Evolutionary conservation across 2,888 invertebrate genomes (phyloP).

Genomic region (Odontothrips loti): DNA sequence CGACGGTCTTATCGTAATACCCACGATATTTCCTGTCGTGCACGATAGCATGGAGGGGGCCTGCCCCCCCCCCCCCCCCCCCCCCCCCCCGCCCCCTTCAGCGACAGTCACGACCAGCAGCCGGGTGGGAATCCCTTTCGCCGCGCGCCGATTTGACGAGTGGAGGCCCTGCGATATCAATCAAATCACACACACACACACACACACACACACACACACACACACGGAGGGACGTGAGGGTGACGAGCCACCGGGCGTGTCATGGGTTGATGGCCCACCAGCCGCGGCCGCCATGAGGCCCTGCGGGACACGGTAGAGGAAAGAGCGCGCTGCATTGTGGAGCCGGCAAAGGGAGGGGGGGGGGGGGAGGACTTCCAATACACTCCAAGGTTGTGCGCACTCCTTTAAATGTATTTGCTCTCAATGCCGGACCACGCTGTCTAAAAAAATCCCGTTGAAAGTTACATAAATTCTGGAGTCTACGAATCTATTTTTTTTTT

Average conservation of each 20-base stretch:
- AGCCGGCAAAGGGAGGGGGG: no score
- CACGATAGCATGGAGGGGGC: neutral
- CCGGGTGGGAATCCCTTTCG: neutral
- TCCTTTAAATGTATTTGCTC: no score
- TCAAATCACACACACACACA: neutral
- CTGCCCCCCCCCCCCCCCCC: neutral
- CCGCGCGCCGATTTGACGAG: neutral
- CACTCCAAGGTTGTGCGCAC: no score
- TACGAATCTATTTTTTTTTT: no score
- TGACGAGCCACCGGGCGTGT: neutral
- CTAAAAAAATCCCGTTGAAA: no score
- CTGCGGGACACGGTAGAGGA: neutral
- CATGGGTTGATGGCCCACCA: neutral
- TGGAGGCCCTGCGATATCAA: no score
- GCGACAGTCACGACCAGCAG: neutral
- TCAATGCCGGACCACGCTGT: no score
- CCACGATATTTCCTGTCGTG: neutral
- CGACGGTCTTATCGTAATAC: no score
- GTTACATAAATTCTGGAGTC: no score
- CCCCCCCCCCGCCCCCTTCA: neutral
- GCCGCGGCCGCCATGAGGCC: neutral
- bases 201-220: neutral
- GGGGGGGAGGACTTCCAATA: no score
- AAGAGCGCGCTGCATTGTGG: neutral
- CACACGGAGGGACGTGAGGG: no score